These are phyloP conservation scores for Distichodus sexfasciatus DNA, from an alignment of 2,797 vertebrate species.

Conservation along the genomic window DNA sequence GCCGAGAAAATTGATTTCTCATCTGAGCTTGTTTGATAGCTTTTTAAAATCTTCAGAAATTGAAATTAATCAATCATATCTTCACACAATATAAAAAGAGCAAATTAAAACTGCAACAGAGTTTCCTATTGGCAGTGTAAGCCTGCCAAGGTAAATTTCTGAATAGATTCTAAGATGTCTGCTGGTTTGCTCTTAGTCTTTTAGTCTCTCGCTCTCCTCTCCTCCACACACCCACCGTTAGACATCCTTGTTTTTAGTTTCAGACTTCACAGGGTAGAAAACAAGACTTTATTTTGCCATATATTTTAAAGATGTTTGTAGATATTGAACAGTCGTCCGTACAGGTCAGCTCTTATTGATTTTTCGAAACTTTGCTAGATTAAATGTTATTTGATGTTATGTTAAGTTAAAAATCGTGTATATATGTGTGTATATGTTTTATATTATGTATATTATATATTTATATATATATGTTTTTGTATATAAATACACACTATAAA, in stretches of 20 bases:
- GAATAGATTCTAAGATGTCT: constrained; percentile 85
- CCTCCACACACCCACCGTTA: neutral
- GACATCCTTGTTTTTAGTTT: neutral
- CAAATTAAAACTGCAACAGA: constrained; percentile 96
- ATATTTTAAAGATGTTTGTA: no score
- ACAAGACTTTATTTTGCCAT: no score
- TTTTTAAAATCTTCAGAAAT: constrained; percentile 99
- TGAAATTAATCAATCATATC: constrained; percentile 99
- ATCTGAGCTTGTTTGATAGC: constrained; percentile 99
- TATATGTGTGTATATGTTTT: no score
- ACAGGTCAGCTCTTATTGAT: no score
- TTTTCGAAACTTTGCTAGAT: no score
- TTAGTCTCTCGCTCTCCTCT: constrained; percentile 27
- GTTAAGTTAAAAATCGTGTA: no score
- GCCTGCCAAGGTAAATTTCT: constrained; percentile 87
- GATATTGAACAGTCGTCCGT: no score
- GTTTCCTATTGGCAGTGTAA: constrained; percentile 82
- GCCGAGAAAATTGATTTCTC: constrained; percentile 99
- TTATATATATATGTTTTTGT: no score
- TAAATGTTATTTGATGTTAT: no score
- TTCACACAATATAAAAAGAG: constrained; percentile 97
- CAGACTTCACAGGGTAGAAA: no score
- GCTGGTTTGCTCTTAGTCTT: constrained; percentile 54
- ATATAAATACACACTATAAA: no score
- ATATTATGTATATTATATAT: no score